Base-by-base conservation (phyloP, 2,113 vertebrate genomes). In the Menura novaehollandiae region DNA sequence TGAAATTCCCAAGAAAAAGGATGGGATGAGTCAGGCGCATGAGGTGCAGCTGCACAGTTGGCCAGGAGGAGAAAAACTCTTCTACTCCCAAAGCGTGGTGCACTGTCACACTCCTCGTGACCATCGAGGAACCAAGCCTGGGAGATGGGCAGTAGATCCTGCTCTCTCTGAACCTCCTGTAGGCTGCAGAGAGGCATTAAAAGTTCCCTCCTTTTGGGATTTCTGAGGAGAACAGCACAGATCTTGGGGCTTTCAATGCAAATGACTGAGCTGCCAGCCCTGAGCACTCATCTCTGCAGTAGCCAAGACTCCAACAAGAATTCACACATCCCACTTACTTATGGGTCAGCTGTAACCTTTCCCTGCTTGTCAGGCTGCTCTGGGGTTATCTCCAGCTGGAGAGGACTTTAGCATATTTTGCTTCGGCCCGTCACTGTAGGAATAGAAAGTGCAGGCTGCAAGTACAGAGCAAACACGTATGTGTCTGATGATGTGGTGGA, bases 101-200 rank as follows among this genome's bases (percentile, higher is more conserved):
- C 8, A 5, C 26, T 10, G 17, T 44, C 63, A n/a, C 8, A 1
- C 12, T 43, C 26, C 51, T 28, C 0, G 0, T 32, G 46, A 18
- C 23, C 24, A 4, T 30, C 0, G 2, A 51, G 43, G 43, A 32
- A 35, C 0, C 0, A 78, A 67, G 33, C 39, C 69, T 3, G 0
- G 11, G 56, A 51, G 39, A n/a, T 17, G 23, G 4, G 3, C 1
- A 6, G 39, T 30, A 56, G 11, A 18, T 79, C 44, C 49, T 56
- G 37, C 15, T 76, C 37, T 44, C 22, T 3, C 0, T 5, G 9
- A 66, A 69, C 10, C 7, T 51, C 33, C 66, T 32, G n/a, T 26
- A 85, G 37, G 8, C n/a, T 37, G 37, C 0, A 3, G 22, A 33
- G 33, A 56, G 58, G 13, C 30, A 20, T 16, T 27, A 33, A 7